Evolutionary conservation across 1,140 invertebrate genomes (phyloP), one percentile per base, ranked within the genome.

Genomic region (Dreissena polymorpha): DNA sequence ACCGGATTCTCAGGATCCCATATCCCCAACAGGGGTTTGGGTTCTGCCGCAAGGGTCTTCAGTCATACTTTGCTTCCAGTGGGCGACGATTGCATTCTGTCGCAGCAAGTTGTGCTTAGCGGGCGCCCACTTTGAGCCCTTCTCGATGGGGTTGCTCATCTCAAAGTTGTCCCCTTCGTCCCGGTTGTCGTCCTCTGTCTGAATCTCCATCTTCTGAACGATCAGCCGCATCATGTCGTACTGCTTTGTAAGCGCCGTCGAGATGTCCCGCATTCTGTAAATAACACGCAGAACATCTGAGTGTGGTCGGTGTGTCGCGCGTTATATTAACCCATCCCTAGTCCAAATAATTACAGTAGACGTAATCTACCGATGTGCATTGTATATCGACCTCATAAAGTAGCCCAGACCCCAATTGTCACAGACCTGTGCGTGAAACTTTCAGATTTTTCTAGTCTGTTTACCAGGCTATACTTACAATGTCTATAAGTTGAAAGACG

Each of bases 201-300:
- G 96, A 23, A 97, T 97, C 90, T 97, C 96, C 96, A 97, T 97
- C 95, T 97, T 97, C 95, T 96, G 90, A 18, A 97, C 95, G 77
- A 97, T 97, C 13, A 97, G 94, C 23, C 96, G 93, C 10, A 97
- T 91, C 51, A 97, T 93, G 78, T 96, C 95, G 86, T 96, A 95
- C 89, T 97, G 96, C 75, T 95, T 95, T 72, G 97, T 96, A 77
- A 97, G 85, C n/a, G 94, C 90, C 18, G 93, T 93, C 0, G 94
- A 93, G 14, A 97, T 95, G 63, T 96, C 95, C 60, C 95, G 94
- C 14, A 97, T 88, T 85, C 95, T 93, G 83, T 21, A 87, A 89
- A 60, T 10, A 60, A 6, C 3, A 23, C 2, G 8, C 39, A 39
- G 39, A 39, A 39, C 39, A 39, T 39, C 3, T 39, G 39, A 39